These are phyloP conservation scores for Spheniscus mendiculus DNA, from an alignment of 2,113 vertebrate species.

Conservation along the genomic window DNA sequence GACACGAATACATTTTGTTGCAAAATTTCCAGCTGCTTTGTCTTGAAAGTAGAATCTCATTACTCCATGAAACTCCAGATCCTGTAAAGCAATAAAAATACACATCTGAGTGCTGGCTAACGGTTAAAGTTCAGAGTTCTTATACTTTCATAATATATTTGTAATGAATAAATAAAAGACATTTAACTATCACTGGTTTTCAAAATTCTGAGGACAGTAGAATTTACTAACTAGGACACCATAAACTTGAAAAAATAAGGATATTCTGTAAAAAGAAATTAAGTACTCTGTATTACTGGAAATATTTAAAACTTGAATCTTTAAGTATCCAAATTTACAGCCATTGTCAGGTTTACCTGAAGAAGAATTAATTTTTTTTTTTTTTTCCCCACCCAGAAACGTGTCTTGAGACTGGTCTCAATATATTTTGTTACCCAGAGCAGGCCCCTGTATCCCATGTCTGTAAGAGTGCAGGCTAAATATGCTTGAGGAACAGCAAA, in stretches of 20 bases:
- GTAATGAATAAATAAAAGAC: not conserved
- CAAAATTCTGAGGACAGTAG: not conserved
- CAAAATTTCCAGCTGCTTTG: slow-evolving; percentile 96
- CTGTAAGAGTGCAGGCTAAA: not conserved
- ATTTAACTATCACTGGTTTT: not conserved
- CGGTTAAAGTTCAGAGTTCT: not conserved
- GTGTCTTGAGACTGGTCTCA: not conserved
- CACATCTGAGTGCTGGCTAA: not conserved
- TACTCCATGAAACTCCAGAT: slow-evolving; percentile 97
- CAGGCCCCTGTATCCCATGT: not conserved
- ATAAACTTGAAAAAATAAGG: not conserved
- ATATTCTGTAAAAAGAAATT: not conserved
- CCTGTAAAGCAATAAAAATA: slow-evolving; percentile 75
- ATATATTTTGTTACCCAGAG: not conserved
- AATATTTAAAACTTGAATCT: not conserved
- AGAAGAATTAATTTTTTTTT: not conserved
- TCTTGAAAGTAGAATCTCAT: slow-evolving; percentile 99
- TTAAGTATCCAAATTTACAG: not conserved
- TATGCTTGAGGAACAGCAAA: not conserved
- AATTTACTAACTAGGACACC: not conserved
- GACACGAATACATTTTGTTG: slow-evolving; percentile 97
- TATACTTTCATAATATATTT: not conserved
- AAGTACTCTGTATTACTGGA: not conserved
- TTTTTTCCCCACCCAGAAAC: not conserved
- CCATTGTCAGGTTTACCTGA: not conserved